phyloP scores from a whole-genome alignment of 2,113 vertebrate species.

The Urocitellus parryii region DNA sequence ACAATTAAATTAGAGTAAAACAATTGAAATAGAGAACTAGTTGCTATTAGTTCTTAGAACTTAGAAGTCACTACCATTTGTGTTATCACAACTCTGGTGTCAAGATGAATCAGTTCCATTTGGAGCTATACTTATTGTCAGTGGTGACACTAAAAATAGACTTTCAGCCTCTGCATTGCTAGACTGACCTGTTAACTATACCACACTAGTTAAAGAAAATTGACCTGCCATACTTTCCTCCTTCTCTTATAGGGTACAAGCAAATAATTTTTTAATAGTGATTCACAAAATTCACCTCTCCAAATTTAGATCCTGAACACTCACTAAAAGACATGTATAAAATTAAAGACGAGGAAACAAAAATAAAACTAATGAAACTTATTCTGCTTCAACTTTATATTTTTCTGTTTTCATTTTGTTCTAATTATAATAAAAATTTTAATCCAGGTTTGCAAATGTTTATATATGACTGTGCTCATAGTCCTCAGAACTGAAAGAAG shows the following conservation, averaged over 20 bases:
- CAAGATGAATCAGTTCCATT: background rate
- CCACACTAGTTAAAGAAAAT: background rate
- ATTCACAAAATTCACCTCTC: background rate
- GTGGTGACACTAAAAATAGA: background rate
- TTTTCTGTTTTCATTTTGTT: background rate
- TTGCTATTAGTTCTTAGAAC: background rate
- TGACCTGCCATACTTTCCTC: background rate
- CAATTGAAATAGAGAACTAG: background rate
- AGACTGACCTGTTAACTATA: background rate
- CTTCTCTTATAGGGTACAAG: background rate
- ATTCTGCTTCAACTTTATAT: background rate
- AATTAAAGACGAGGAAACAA: background rate
- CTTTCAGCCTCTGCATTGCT: background rate
- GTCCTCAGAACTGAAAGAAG: background rate
- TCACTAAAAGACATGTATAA: background rate
- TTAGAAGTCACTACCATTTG: background rate
- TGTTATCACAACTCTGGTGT: background rate
- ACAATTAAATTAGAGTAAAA: constrained; percentile 7
- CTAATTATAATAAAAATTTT: background rate
- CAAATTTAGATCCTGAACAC: background rate
- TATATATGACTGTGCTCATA: background rate
- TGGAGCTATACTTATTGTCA: background rate
- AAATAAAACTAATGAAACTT: background rate
- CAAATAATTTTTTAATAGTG: background rate
- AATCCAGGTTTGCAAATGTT: background rate